Evolutionary conservation across 2,797 vertebrate genomes (phyloP), one percentile per base, ranked within the genome.

Genomic region (Thunnus albacares): DNA sequence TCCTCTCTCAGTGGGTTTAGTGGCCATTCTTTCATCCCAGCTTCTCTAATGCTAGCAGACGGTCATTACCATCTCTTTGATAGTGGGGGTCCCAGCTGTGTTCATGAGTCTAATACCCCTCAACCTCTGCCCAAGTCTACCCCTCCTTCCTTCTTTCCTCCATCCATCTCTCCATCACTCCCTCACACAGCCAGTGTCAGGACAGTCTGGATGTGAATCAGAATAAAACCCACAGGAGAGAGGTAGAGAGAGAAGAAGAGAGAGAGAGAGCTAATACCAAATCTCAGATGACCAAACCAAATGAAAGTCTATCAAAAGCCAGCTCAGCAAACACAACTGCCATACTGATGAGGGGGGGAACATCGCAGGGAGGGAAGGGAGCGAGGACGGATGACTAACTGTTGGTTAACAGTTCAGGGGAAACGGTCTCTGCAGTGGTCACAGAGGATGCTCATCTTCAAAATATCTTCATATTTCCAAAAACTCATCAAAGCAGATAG

Each of bases 61-160:
- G 79, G 86, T 89, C 88, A 90, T 92, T 92, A 90, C 78, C 88
- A 88, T 93, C 77, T 90, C 88, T 91, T 90, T 92, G 90, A 92
- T 86, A 90, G 84, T 47, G 11, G 61, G 78, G 80, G 86, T 87
- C 90, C 81, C 86, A 85, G 89, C 88, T 88, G 90, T 75, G 76
- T 79, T 73, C 61, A 65, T 33, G 70, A 73, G 79, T 80, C 84
- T 83, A 82, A 86, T 84, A 86, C 82, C 84, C 77, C 70, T 79
- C 84, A 85, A 83, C 84, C 89, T 79, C 78, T 86, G 82, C 83
- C 79, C 80, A 72, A 76, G 26, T 77, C 71, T 78, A 41, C 72
- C 67, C 71, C 74, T 75, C 67, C 71, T 66, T 73, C 80, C 75
- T 26, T 71, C 72, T 33, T 59, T 49, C 65, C 75, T 80, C 70